Base-by-base conservation (phyloP, 2,113 vertebrate genomes). In the Albula goreensis region DNA sequence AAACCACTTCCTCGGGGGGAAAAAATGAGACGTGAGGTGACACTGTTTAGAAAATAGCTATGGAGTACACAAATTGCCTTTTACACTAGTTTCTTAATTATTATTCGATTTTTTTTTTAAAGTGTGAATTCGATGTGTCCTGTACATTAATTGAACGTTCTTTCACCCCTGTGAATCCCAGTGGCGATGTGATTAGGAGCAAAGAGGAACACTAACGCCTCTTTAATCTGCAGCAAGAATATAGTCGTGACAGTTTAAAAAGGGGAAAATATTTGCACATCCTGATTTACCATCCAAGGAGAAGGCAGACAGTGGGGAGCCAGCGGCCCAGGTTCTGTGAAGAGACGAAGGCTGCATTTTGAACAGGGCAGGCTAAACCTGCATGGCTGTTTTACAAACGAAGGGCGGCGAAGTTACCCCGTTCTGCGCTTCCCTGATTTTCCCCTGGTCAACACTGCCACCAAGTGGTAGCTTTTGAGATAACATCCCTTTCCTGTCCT, bases 171-270 rank as follows among this genome's bases (percentile, higher is more conserved):
- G 22, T 53, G 49, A 50, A 2, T 15, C 15, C 78, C 41, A 22
- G 87, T 83, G 50, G 66, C 51, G 7, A 48, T 57, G 57, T 86
- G 74, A 56, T 25, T 57, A 63, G 17, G 31, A 66, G 87, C 80
- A 86, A 50, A 78, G 22, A 86, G 79, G 25, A 15, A 78, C 63
- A 86, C 85, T 74, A 88, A 86, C 86, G 82, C 31, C 12, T 22
- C 53, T 87, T 89, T 57, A 82, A 77, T 22, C 84, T 78, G 81
- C n/a, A 70, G 49, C 83, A 63, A 15, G 63, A 41, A 50, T 63
- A 81, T 50, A 86, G 84, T 81, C 63, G 48, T 78, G 51, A 63
- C 31, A 70, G 77, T 57, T 70, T 86, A 81, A 66, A 81, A 82
- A 57, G 87, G 4, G 15, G 60, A 3, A 9, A 70, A 57, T 48